These are phyloP conservation scores for Cataglyphis hispanica DNA, from an alignment of 1,140 invertebrate species.

Conservation along the genomic window DNA sequence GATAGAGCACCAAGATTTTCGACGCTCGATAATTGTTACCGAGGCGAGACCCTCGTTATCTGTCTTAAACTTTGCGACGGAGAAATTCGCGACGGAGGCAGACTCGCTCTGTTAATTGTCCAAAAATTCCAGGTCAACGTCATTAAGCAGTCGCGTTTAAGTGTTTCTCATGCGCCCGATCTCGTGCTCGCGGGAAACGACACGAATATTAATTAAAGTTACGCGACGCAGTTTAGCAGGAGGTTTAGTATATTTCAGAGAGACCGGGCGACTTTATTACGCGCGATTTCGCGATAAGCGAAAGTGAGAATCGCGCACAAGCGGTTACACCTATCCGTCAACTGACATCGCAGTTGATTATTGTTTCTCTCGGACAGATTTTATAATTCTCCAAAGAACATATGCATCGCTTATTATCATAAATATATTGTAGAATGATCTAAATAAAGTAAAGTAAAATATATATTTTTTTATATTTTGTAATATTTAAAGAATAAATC, in stretches of 20 bases:
- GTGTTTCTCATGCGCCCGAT: slow-evolving; percentile 38
- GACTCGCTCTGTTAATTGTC: slow-evolving; percentile 47
- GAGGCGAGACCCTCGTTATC: slow-evolving; percentile 46
- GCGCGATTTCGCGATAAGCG: slow-evolving; percentile 51
- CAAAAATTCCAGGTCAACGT: slow-evolving; percentile 46
- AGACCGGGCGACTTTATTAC: slow-evolving; percentile 45
- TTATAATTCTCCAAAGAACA: neutral
- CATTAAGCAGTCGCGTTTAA: slow-evolving; percentile 53
- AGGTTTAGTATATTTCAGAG: slow-evolving; percentile 56
- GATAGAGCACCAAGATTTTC: slow-evolving; percentile 28
- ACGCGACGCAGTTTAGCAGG: slow-evolving; percentile 21
- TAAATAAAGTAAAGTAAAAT: neutral
- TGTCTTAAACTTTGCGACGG: slow-evolving; percentile 20
- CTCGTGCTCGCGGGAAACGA: slow-evolving; percentile 28
- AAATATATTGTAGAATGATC: neutral
- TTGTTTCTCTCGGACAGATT: neutral
- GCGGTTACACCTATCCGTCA: slow-evolving; percentile 38
- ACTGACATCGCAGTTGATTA: slow-evolving; percentile 27
- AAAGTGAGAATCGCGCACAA: neutral
- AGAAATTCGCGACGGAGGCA: slow-evolving; percentile 45
- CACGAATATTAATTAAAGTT: slow-evolving; percentile 52
- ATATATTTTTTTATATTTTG: neutral
- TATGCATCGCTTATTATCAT: neutral
- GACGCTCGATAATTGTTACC: slow-evolving; percentile 36
- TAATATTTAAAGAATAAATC: neutral